Evolutionary conservation across 1,140 invertebrate species (phyloP), one percentile per base, ranked within the genome.

Genomic region (Dermatophagoides farinae): DNA sequence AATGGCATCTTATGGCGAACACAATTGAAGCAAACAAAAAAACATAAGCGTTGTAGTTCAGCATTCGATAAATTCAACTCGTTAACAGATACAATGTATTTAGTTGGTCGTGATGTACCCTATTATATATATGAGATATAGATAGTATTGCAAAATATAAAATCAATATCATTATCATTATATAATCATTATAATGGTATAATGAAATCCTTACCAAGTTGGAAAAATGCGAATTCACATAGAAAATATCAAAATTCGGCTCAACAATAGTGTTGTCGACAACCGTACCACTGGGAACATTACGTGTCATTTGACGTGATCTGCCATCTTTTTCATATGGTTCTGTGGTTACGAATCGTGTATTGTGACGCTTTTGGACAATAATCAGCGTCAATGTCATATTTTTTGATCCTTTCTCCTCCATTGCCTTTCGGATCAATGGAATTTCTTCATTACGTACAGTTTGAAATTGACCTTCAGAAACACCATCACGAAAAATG

Each of bases 401-500:
- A 5, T 71, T 69, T 0, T 57, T 50, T 31, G 2, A 31, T 22
- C 72, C 67, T 6, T 12, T 16, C 20, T 58, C 16, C 1, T 22
- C 5, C 9, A 57, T 66, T 0, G 66, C 62, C 43, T 49, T 23
- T n/a, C 55, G 52, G 9, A 68, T 64, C 18, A 22, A 31, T 51
- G 39, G 44, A 23, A 67, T 41, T 55, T 68, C 67, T 12, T 53
- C 37, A n/a, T 67, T 46, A 18, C 40, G 8, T 9, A 73, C 68
- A 54, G 68, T 64, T 8, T 62, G 44, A 66, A 75, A 76, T 61
- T 76, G 72, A 10, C 73, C 72, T 57, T 74, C 72, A 11, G 69
- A 70, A 14, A 76, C 74, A 44, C 74, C 74, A 64, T 75, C 74
- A 31, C 73, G 65, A 59, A 71, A 75, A 43, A 73, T 69, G 39